Evolutionary conservation across 2,113 vertebrate genomes (phyloP).

Genomic region (Callospermophilus lateralis): DNA sequence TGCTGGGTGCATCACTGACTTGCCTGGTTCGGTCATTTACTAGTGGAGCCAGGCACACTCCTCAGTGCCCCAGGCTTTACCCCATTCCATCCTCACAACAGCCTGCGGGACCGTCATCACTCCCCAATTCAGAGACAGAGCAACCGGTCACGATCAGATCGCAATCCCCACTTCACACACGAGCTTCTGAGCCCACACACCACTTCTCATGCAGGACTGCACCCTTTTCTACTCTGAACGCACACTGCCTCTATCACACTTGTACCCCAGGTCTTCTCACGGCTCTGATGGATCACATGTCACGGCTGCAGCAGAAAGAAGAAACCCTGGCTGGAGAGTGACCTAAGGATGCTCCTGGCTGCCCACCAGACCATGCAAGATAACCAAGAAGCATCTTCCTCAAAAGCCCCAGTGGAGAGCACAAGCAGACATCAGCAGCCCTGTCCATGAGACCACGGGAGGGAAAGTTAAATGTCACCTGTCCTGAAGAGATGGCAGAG

Average conservation of each 20-base stretch:
- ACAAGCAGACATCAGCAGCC: background rate
- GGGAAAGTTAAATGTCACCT: background rate
- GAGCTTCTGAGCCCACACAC: background rate
- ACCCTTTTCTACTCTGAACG: background rate
- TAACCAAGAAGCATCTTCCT: background rate
- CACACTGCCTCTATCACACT: background rate
- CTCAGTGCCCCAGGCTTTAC: background rate
- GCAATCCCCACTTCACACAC: background rate
- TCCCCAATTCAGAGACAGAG: background rate
- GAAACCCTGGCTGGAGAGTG: background rate
- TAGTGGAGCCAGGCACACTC: background rate
- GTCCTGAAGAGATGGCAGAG: background rate
- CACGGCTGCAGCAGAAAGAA: background rate
- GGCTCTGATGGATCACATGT: background rate
- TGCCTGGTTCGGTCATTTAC: background rate
- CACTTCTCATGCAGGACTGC: background rate
- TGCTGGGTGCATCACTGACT: background rate
- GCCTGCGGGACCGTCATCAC: background rate
- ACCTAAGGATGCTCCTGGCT: background rate
- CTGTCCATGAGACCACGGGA: background rate
- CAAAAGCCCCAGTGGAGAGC: background rate
- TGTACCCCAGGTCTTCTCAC: background rate
- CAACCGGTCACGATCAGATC: background rate
- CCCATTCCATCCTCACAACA: background rate
- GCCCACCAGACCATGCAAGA: background rate